Evolutionary conservation across 1,140 invertebrate genomes (phyloP).

Genomic region (Spodoptera frugiperda): DNA sequence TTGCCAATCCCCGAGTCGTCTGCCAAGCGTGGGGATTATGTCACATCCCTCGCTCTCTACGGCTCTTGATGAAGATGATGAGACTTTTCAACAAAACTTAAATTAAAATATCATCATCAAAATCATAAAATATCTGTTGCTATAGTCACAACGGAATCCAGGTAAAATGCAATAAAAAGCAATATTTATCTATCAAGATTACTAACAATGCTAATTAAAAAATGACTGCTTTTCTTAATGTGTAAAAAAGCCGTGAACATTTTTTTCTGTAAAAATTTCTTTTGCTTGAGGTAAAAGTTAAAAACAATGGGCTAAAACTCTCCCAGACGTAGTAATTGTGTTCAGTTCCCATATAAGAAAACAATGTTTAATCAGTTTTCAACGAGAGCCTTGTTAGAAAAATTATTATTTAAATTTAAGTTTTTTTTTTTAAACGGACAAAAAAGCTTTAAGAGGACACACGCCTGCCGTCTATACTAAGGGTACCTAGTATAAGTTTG

Average conservation of each 20-base stretch:
- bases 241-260: conserved; percentile 11
- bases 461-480: too few relatives aligned
- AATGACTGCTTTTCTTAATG: neutral
- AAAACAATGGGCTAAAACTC: neutral
- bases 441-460: too few relatives aligned
- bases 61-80: too few relatives aligned
- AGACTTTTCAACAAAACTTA: too few relatives aligned
- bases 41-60: too few relatives aligned
- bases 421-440: too few relatives aligned
- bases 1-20: too few relatives aligned
- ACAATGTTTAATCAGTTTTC: conserved; percentile 20
- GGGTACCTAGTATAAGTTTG: too few relatives aligned
- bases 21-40: too few relatives aligned
- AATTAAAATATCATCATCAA: too few relatives aligned
- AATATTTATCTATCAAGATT: neutral
- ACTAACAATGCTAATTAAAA: neutral
- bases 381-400: neutral
- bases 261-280: conserved; percentile 1
- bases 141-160: too few relatives aligned
- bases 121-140: too few relatives aligned
- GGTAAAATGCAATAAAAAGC: neutral
- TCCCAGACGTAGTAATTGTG: conserved; percentile 7
- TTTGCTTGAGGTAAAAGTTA: neutral
- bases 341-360: conserved; percentile 12
- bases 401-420: neutral